phyloP scores from a whole-genome alignment of 1,140 invertebrate genomes.

The Ditylenchus dipsaci region DNA sequence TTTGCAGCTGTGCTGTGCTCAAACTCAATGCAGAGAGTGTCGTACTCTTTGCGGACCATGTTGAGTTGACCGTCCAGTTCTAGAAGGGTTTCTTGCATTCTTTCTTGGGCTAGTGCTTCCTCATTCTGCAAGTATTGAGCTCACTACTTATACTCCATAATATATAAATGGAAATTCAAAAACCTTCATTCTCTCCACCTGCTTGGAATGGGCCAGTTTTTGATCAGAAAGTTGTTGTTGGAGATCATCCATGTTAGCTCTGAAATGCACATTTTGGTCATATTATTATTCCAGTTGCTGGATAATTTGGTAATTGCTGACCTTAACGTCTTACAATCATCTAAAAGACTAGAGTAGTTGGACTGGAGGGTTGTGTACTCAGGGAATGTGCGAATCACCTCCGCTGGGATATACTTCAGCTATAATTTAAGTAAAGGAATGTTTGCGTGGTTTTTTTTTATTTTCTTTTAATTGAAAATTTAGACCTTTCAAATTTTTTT shows the following conservation, averaged over 20 bases:
- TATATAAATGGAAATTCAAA: not conserved
- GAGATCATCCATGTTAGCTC: constrained; percentile 30
- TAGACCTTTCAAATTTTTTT: too few species aligned
- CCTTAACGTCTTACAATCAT: constrained; percentile 30
- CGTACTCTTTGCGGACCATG: constrained; percentile 37
- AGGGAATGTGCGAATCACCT: constrained; percentile 29
- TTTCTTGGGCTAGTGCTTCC: constrained; percentile 23
- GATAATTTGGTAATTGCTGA: too few species aligned
- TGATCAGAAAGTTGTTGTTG: constrained; percentile 20
- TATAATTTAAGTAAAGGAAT: constrained; percentile 17
- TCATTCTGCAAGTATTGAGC: constrained; percentile 22
- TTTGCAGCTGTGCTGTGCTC: constrained; percentile 31
- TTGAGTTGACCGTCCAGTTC: constrained; percentile 30
- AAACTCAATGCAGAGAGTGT: constrained; percentile 39
- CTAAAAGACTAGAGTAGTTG: constrained; percentile 27
- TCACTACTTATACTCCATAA: not conserved
- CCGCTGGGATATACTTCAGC: constrained; percentile 36
- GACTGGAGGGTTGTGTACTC: constrained; percentile 33
- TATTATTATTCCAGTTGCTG: too few species aligned
- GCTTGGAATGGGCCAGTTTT: constrained; percentile 25
- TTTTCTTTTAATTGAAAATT: too few species aligned
- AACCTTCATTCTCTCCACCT: constrained; percentile 29
- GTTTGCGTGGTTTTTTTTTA: too few species aligned
- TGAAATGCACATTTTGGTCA: constrained; percentile 8
- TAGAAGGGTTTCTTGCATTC: constrained; percentile 38